Evolutionary conservation across 2,113 vertebrate genomes (phyloP).

Genomic region (Oreocharis arfaki): DNA sequence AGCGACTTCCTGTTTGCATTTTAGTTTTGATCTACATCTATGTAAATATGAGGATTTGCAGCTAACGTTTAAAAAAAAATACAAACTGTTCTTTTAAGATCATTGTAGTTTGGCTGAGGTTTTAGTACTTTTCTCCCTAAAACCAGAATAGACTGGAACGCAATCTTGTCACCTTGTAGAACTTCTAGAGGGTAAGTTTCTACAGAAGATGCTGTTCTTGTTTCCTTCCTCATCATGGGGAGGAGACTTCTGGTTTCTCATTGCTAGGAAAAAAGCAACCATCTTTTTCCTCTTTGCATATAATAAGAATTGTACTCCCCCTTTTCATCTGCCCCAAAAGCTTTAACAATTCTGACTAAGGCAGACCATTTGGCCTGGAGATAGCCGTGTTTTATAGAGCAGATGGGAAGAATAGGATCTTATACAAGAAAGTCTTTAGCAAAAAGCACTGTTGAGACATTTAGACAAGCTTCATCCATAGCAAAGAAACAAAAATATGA

Average conservation of each 20-base stretch:
- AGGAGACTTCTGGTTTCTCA: neutral
- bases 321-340: accelerated
- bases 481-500: neutral
- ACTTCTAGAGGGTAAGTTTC: neutral
- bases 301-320: neutral
- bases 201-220: neutral
- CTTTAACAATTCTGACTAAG: neutral
- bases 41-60: neutral
- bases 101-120: neutral
- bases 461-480: neutral
- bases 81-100: neutral
- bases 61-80: neutral
- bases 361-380: neutral
- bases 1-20: neutral
- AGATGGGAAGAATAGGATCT: neutral
- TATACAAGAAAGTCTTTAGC: neutral
- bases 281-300: neutral
- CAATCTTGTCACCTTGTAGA: neutral
- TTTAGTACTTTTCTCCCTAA: neutral
- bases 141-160: neutral
- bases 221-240: neutral
- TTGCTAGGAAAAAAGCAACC: neutral
- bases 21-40: neutral
- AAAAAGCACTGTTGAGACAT: neutral
- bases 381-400: neutral